Base-by-base conservation (phyloP, 2,113 vertebrate species). In the Hydrochoerus hydrochaeris region DNA sequence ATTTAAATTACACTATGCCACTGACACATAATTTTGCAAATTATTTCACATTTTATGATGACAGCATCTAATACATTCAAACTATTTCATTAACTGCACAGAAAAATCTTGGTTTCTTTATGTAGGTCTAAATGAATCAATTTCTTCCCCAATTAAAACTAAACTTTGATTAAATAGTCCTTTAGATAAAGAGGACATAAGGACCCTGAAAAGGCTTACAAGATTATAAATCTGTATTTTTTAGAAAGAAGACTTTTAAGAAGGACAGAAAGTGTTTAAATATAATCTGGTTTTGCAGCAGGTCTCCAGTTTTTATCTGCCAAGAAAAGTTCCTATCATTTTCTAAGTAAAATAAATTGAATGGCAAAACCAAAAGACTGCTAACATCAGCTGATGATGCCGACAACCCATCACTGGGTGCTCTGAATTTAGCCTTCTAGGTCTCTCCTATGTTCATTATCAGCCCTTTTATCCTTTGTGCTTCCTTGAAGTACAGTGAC, bases 321-420 rank as follows among this genome's bases (percentile, higher is more conserved):
- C 54, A 54, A 77, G 46, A 94, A 69, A 16, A 41, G 16, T 62
- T 35, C 17, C 54, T 44, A 20, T 41, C 73, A n/a, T 87, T 78
- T 88, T 93, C 89, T 80, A 62, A 80, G 38, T 49, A 71, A 95
- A 96, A 69, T 38, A 90, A 88, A 95, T 82, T 52, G 95, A 88
- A 87, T 69, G 91, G 9, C 8, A 49, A 49, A 90, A 38, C 17
- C 16, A 41, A 69, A 87, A 80, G n/a, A 75, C 20, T 87, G 30
- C 81, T 52, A 58, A 0, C 35, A 75, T 88, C 75, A 77, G 26
- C 54, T 49, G 78, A 90, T 65, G 86, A 73, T 81, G 90, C 17
- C 44, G 11, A 67, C 88, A 41, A 41, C 24, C 67, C 71, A 4
- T 44, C 54, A 9, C 62, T n/a, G 49, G 82, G 6, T 1, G 16